A percentile compares a stretch with the other conserved stretches of the same genome.
Conservation (phyloP, 2,888 invertebrate genomes). For the Eristalinus aeneus region DNA sequence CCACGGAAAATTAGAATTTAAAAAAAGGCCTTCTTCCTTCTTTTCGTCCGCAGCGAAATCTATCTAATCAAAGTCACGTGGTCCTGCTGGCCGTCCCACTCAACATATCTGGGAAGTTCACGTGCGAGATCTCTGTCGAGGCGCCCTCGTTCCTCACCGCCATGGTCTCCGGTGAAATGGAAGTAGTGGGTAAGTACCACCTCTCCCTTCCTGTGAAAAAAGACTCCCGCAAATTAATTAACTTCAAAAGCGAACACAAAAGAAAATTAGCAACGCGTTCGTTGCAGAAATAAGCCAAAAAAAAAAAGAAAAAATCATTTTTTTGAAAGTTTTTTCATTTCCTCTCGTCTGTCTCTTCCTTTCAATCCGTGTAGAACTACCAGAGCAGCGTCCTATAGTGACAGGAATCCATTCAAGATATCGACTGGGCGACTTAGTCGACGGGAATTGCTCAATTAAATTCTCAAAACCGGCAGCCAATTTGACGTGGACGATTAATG, state of each 20-base stretch:
- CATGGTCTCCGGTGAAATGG: slow-evolving; percentile 81
- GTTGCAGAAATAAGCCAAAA: background rate
- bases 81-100: slow-evolving; percentile 79
- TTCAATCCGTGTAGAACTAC: slow-evolving; percentile 80
- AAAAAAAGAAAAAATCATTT: slow-evolving; percentile 7
- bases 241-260: slow-evolving; percentile 57
- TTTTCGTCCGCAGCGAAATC: slow-evolving; percentile 76
- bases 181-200: slow-evolving; percentile 79
- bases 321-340: slow-evolving; percentile 61
- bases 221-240: slow-evolving; percentile 77
- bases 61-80: slow-evolving; percentile 81
- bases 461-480: slow-evolving; percentile 83
- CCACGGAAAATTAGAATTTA: slow-evolving; percentile 46
- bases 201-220: background rate
- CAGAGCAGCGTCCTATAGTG: slow-evolving; percentile 82
- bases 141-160: slow-evolving; percentile 80
- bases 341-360: slow-evolving; percentile 39
- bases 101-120: slow-evolving; percentile 80
- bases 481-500: slow-evolving; percentile 84
- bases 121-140: slow-evolving; percentile 81
- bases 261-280: slow-evolving; percentile 43
- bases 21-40: slow-evolving; percentile 66
- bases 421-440: slow-evolving; percentile 82
- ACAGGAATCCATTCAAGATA: slow-evolving; percentile 82
- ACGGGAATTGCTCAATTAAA: slow-evolving; percentile 83